Evolutionary conservation across 2,113 vertebrate genomes (phyloP).

Genomic region (Lepus americanus): DNA sequence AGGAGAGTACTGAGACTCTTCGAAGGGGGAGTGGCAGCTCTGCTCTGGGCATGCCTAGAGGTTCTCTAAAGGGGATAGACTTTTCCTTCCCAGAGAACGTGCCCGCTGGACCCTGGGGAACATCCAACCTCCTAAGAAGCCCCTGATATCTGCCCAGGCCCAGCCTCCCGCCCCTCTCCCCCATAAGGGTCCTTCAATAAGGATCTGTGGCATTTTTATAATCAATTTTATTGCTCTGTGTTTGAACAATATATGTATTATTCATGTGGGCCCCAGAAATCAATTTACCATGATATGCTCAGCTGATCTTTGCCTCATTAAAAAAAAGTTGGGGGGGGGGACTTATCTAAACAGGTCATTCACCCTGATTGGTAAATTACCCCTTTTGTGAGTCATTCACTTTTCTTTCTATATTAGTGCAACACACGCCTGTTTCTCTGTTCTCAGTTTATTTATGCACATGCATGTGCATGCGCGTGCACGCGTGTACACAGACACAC

Average conservation of each 20-base stretch:
- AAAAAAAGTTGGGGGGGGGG: not conserved
- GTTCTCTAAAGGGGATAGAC: too few species aligned
- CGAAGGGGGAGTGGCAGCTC: too few species aligned
- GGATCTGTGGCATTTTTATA: not conserved
- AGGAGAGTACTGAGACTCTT: too few species aligned
- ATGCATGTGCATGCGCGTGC: too few species aligned
- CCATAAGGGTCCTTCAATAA: too few species aligned
- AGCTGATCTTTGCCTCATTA: not conserved
- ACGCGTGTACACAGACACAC: too few species aligned
- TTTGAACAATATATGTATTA: not conserved
- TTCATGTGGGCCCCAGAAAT: not conserved
- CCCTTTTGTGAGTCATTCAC: not conserved
- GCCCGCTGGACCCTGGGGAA: too few species aligned
- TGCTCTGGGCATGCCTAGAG: too few species aligned
- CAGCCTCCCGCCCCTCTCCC: too few species aligned
- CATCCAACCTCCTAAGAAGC: too few species aligned
- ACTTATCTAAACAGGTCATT: not conserved
- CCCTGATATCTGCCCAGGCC: too few species aligned
- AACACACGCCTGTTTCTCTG: not conserved
- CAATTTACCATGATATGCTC: not conserved
- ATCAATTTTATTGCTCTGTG: not conserved
- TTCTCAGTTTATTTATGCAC: not conserved
- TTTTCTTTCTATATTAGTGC: constrained; percentile 23
- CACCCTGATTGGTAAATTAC: not conserved
- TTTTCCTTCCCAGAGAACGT: too few species aligned